phyloP scores from a whole-genome alignment of 2,113 vertebrate species.

The Halichoerus grypus region DNA sequence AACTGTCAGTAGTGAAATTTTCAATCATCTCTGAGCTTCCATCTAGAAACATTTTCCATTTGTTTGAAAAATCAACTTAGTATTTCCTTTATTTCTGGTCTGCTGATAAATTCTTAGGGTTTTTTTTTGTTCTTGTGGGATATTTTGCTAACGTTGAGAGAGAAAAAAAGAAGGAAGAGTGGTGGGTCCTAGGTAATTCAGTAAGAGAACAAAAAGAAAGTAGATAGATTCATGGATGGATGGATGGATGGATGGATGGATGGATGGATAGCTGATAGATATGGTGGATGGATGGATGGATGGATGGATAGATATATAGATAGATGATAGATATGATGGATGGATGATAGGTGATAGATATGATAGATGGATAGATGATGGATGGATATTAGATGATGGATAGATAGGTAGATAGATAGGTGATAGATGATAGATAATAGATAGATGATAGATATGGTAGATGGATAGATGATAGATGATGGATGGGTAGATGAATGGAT shows the following conservation, averaged over 20 bases:
- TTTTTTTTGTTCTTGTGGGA: not conserved
- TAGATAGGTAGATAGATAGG: too few species aligned
- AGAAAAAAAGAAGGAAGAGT: not conserved
- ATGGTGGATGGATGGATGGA: not conserved
- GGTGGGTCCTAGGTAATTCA: not conserved
- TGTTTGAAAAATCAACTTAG: not conserved
- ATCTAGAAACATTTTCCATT: not conserved
- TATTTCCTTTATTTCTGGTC: not conserved
- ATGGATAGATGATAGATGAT: too few species aligned
- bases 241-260: too few species aligned
- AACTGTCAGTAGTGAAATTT: not conserved
- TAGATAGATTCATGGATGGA: too few species aligned
- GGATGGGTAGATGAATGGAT: too few species aligned
- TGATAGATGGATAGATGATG: too few species aligned
- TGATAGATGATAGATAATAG: too few species aligned
- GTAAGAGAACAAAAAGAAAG: not conserved
- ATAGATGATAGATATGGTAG: too few species aligned
- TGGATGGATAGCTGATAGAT: not conserved
- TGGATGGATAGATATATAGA: not conserved
- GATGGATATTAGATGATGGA: too few species aligned
- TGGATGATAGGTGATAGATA: too few species aligned
- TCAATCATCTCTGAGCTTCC: not conserved
- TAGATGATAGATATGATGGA: not conserved
- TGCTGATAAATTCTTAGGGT: not conserved
- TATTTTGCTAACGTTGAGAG: not conserved